Evolutionary conservation across 2,888 invertebrate genomes (phyloP), one percentile per base, ranked within the genome.

Genomic region (Nebria brevicollis): DNA sequence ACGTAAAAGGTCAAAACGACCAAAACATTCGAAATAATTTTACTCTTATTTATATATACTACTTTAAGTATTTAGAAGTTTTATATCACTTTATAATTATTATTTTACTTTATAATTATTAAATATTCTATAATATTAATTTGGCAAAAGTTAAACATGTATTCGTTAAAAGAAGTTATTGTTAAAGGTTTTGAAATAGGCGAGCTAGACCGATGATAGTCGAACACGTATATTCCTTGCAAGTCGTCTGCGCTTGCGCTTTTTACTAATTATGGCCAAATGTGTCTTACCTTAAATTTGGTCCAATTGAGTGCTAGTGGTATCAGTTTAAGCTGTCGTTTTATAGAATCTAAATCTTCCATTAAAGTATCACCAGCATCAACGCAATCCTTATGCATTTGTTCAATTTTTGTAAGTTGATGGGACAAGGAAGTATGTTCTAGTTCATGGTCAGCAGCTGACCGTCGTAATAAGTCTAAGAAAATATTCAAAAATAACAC

Each of bases 361-460:
- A 87, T 77, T 13, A 88, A 75, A 15, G 85, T 82, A 75, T 87
- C 85, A 6, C 86, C 87, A 13, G 85, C 85, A 68, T 87, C 86
- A 1, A 84, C 79, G 65, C 85, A 83, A 77, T 88, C 86, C 73
- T 86, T 85, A 3, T 88, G 80, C 3, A 84, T 79, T 77, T 83
- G 83, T 54, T 86, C 85, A 41, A 84, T 85, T 1, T 25, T 77
- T 76, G 86, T 83, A 7, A 87, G 54, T 81, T 86, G 84, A 42
- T 85, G 84, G 42, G 84, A 83, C 66, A 88, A 74, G n/a, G 85
- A 82, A 3, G 84, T 84, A 6, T 85, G 77, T 78, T 87, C 86
- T n/a, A 88, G 82, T 78, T 88, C 86, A 54, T 86, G 83, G 26
- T 88, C 86, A 0, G 84, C 84, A 83, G 86, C 86, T 4, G 83